Evolutionary conservation across 2,113 vertebrate genomes (phyloP), one percentile per base, ranked within the genome.

Genomic region (Pleuronectes platessa): DNA sequence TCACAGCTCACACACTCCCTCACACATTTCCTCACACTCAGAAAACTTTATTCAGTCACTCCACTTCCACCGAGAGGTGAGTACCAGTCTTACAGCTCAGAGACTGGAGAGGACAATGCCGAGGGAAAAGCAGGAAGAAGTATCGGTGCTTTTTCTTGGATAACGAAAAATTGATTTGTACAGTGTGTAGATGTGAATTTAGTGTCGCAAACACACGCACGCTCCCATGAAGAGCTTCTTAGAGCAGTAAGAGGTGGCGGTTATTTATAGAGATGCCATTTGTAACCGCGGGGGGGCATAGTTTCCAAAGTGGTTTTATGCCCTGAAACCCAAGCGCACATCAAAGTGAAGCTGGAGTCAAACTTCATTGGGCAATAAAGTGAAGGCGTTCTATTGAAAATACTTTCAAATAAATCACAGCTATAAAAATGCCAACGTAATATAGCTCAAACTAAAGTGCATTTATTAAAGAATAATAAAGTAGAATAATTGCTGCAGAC

Each of bases 261-360:
- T 31, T 53, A 49, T 60, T 51, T 64, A 68, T 40, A 62, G 68
- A 26, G 59, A 37, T 84, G 47, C 77, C 66, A 26, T 58, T 81
- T 73, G 6, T 63, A 68, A 24, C 86, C 91, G 82, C 90, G 68
- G 74, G 91, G 80, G 70, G 90, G 91, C 88, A 63, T 64, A 6
- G 27, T 91, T 92, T 85, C 65, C 55, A 84, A 81, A 85, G 1
- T 45, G 66, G 14, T 14, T 59, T 21, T 27, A 24, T 67, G 14
- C 3, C 13, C 13, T 1, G 18, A n/a, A 9, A 15, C 3, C 13
- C 1, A 51, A 53, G 4, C 49, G 13, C 18, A 17, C 12, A 18
- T 49, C 0, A 7, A 65, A 61, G 15, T 2, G 31, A 49, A 21
- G 21, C 65, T 73, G 5, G 23, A 58, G 53, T 17, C 4, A 0